Evolutionary conservation across 2,113 vertebrate genomes (phyloP), one percentile per base, ranked within the genome.

Genomic region (Tetrao urogallus): DNA sequence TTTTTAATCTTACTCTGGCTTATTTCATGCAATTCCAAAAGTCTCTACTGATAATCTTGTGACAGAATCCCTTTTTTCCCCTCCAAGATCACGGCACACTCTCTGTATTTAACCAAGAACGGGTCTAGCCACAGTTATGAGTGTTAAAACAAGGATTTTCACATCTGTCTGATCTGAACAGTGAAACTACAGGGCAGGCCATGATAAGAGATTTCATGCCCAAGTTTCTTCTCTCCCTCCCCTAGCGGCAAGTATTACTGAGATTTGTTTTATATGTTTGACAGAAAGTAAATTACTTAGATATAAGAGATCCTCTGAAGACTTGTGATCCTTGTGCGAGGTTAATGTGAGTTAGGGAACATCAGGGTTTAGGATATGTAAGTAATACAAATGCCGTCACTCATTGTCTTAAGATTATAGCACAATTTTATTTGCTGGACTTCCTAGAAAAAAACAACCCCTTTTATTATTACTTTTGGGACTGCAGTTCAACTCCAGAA

Each of bases 111-210:
- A 89, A 83, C 21, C 28, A 80, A 57, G 56, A 70, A 78, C 54
- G 40, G 58, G 36, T 42, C 96, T 97, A 97, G 97, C 98, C 97
- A 96, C 97, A 96, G 96, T 97, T 96, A 96, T 69, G 77, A 95
- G 93, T 96, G 94, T 94, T 96, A 86, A 97, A 98, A 98, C 88
- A 95, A 97, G 95, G 96, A 96, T 96, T 98, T 97, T 98, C 96
- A 97, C 96, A 95, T 94, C 94, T 95, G 85, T 95, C 91, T 95
- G 84, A 97, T 97, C 92, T 97, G 96, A 92, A 96, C 97, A 95
- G 95, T 50, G n/a, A 96, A 98, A 93, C 89, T 28, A 24, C 92
- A 90, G 77, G 28, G 64, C 93, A 94, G 95, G 95, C 96, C 83
- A 82, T 28, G 57, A 77, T 34, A 86, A 57, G 60, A 96, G 92